Evolutionary conservation across 1,140 invertebrate species (phyloP).

Genomic region (Lineus longissimus): DNA sequence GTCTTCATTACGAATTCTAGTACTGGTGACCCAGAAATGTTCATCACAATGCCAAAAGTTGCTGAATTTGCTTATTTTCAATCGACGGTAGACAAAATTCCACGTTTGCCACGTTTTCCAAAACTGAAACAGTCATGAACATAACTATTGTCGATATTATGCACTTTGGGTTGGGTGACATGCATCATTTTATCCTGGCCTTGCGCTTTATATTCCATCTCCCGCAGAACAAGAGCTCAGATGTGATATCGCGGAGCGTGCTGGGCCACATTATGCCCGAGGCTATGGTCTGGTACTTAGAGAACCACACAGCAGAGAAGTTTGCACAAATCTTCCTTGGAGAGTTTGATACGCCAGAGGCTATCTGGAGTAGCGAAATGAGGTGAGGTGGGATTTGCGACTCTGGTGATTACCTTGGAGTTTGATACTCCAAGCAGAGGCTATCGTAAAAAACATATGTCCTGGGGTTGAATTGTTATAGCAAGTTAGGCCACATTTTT

Average conservation of each 20-base stretch:
- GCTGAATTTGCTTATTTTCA: no score
- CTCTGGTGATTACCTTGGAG: background rate
- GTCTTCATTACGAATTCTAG: no score
- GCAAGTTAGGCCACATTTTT: background rate
- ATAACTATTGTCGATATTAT: no score
- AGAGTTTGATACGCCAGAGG: constrained; percentile 99
- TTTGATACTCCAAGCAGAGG: constrained; percentile 17
- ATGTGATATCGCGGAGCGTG: constrained; percentile 57
- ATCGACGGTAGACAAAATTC: no score
- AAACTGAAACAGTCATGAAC: no score
- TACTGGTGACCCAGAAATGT: no score
- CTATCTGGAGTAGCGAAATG: constrained; percentile 70
- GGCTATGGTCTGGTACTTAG: constrained; percentile 98
- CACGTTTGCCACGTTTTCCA: no score
- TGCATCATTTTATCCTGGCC: background rate
- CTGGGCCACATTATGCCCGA: constrained; percentile 92
- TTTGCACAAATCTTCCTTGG: constrained; percentile 99
- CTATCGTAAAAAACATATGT: no score
- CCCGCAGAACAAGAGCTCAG: constrained; percentile 46
- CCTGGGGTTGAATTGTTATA: background rate
- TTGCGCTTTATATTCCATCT: background rate
- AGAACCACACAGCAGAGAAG: constrained; percentile 96
- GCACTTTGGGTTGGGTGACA: background rate
- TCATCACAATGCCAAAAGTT: no score
- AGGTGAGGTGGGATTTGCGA: constrained; percentile 47